Conservation (phyloP, 2,888 invertebrate species). For the Tryphoninae sp. region DNA sequence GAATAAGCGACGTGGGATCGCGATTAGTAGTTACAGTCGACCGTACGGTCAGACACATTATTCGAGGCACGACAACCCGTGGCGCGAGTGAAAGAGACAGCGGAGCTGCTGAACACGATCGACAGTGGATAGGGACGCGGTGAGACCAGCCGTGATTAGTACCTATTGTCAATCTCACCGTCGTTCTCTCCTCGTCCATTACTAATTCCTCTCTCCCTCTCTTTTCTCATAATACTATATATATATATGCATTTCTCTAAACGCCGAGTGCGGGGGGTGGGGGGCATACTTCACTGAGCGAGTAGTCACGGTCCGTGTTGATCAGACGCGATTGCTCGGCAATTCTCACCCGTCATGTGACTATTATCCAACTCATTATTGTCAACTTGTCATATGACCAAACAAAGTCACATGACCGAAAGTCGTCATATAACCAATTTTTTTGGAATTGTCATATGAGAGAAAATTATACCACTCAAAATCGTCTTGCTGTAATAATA, state of each 20-base stretch:
- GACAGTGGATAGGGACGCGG: constrained; percentile 22
- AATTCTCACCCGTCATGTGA: neutral
- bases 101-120: neutral
- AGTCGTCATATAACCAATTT: too few relatives aligned
- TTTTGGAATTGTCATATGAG: too few relatives aligned
- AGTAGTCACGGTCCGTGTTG: constrained; percentile 41
- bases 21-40: constrained; percentile 50
- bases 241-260: neutral
- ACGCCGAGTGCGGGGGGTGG: neutral
- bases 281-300: constrained; percentile 1
- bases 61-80: constrained; percentile 9
- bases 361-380: neutral
- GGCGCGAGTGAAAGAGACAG: neutral
- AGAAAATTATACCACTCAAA: too few relatives aligned
- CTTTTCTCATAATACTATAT: neutral
- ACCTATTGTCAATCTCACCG: constrained; percentile 43
- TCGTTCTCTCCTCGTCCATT: constrained; percentile 11
- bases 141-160: constrained; percentile 37
- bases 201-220: constrained; percentile 7
- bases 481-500: too few relatives aligned
- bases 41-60: constrained; percentile 39
- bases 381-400: too few relatives aligned
- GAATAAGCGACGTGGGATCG: constrained; percentile 24
- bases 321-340: constrained; percentile 12
- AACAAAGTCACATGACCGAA: too few relatives aligned